Conservation (phyloP, 2,113 vertebrate species). For the Macheiramphus alcinus region DNA sequence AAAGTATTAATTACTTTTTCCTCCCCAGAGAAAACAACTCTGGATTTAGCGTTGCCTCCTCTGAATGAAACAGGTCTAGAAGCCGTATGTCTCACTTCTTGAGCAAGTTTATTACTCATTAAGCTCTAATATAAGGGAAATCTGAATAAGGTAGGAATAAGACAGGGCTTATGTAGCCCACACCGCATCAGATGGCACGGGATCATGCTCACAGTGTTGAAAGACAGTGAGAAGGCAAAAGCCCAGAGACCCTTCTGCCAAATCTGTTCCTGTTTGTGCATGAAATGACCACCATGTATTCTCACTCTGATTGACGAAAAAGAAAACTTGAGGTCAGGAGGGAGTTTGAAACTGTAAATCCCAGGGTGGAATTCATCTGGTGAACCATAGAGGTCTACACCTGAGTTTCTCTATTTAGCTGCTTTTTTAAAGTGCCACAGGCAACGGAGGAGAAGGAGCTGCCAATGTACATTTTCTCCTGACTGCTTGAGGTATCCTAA, state of each 20-base stretch:
- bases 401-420: background rate
- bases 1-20: background rate
- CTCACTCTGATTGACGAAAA: background rate
- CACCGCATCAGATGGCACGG: background rate
- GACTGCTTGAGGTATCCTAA: background rate
- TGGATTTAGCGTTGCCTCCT: background rate
- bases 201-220: background rate
- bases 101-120: background rate
- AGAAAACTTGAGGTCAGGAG: background rate
- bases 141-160: background rate
- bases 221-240: background rate
- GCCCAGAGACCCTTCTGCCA: background rate
- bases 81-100: background rate
- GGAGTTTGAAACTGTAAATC: background rate
- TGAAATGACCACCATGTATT: background rate
- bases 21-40: background rate
- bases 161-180: background rate
- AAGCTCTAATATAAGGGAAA: background rate
- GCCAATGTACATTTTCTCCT: background rate
- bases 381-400: background rate
- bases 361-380: background rate
- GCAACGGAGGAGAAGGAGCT: background rate
- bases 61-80: background rate
- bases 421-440: background rate
- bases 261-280: background rate